Evolutionary conservation across 2,888 invertebrate species (phyloP), one percentile per base, ranked within the genome.

Genomic region (Mesorhabditis belari): DNA sequence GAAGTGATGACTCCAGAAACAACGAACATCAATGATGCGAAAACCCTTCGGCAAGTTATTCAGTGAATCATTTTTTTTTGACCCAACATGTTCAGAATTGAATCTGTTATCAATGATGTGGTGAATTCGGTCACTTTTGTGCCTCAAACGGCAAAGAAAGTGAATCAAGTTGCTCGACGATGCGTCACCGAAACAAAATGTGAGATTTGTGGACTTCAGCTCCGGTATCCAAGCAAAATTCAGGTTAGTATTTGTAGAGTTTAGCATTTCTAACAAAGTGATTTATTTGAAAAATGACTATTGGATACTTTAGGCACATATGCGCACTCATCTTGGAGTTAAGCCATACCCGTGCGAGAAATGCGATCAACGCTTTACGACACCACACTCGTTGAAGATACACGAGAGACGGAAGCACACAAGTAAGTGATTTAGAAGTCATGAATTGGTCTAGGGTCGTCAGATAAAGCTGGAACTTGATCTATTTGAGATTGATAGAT

Each of bases 151-250:
- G n/a, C n/a, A n/a, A n/a, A n/a, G n/a, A n/a, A n/a, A n/a, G n/a
- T n/a, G n/a, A n/a, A n/a, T n/a, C n/a, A n/a, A n/a, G n/a, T n/a
- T n/a, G n/a, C n/a, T n/a, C n/a, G n/a, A n/a, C n/a, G n/a, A n/a
- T n/a, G n/a, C n/a, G n/a, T 66, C 3, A 64, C 70, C 4, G 50
- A 69, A 3, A 72, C 70, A 4, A 67, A 73, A 49, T 75, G 75
- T 57, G 58, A 60, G 55, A 58, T 70, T 49, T 76, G 76, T 53
- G 76, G 76, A 27, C 50, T 75, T 2, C 61, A 72, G 61, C 52
- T 74, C 49, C 69, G 68, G 26, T 68, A 74, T 64, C 72, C 75
- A 4, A 73, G 73, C 57, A 71, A 73, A 55, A 71, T 75, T 28
- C 58, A 64, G 51, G 72, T 71, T 21, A 49, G 55, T 27, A 44